Evolutionary conservation across 2,888 invertebrate species (phyloP).

Genomic region (Chrysotoxum bicinctum): DNA sequence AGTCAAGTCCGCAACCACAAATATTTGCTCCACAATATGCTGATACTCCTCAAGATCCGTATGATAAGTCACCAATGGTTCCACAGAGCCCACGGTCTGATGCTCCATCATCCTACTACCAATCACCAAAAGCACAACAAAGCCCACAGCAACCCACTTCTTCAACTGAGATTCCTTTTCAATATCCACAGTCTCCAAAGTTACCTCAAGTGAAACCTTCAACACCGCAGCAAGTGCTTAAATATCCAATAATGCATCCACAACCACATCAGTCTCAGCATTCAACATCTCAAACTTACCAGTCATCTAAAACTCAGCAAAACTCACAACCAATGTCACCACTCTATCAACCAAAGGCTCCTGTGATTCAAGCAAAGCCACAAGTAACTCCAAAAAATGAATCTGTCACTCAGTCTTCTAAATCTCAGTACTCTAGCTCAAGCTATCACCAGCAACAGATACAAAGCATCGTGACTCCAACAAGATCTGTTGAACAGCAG

Average conservation of each 20-base stretch:
- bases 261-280: slow-evolving; percentile 1
- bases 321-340: slow-evolving; percentile 63
- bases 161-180: not conserved
- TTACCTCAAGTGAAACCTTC: not conserved
- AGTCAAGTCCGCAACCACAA: slow-evolving; percentile 9
- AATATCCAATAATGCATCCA: slow-evolving; percentile 15
- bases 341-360: slow-evolving; percentile 60
- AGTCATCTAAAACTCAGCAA: not conserved
- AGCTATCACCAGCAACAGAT: slow-evolving; percentile 22
- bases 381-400: slow-evolving; percentile 58
- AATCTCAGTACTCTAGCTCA: slow-evolving; percentile 28
- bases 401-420: slow-evolving; percentile 30
- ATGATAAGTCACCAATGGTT: slow-evolving; percentile 17
- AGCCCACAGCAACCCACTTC: not conserved
- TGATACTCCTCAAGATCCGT: not conserved
- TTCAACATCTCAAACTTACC: not conserved
- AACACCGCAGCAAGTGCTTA: not conserved
- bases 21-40: not conserved
- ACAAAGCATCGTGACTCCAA: slow-evolving; percentile 58
- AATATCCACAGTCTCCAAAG: slow-evolving; percentile 14
- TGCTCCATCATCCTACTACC: not conserved
- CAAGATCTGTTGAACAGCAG: slow-evolving; percentile 55
- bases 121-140: slow-evolving; percentile 9
- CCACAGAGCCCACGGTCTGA: slow-evolving; percentile 18
- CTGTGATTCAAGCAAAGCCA: slow-evolving; percentile 60